phyloP scores from a whole-genome alignment of 2,113 vertebrate species.

The Sterna hirundo region DNA sequence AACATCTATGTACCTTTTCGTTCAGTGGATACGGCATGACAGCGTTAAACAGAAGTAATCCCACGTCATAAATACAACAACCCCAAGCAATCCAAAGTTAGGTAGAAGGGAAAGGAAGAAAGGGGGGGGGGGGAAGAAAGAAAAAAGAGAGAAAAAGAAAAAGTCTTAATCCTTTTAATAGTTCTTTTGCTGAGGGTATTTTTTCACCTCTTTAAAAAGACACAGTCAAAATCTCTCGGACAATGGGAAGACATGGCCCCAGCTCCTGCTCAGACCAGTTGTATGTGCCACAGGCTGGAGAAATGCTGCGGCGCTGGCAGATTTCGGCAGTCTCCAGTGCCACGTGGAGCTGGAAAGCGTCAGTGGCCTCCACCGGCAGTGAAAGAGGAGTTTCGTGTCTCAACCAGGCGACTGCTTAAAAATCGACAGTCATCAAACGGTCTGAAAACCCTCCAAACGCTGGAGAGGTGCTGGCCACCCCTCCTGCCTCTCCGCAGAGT shows the following conservation, averaged over 20 bases:
- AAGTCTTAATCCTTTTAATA: slow-evolving; percentile 54
- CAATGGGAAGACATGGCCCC: neutral
- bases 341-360: neutral
- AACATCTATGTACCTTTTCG: slow-evolving; percentile 61
- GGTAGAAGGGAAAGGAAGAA: neutral
- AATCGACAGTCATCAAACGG: neutral
- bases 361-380: neutral
- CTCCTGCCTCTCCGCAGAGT: neutral
- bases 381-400: neutral
- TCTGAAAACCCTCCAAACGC: neutral
- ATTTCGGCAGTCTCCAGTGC: neutral
- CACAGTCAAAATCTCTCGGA: slow-evolving; percentile 29
- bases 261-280: neutral
- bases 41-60: slow-evolving; percentile 51
- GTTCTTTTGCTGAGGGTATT: slow-evolving; percentile 43
- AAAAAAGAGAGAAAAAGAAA: neutral
- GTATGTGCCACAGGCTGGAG: neutral
- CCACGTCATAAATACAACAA: slow-evolving; percentile 59
- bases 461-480: neutral
- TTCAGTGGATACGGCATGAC: slow-evolving; percentile 59
- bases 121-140: neutral
- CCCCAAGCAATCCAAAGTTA: slow-evolving; percentile 28
- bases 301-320: neutral
- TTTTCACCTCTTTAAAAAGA: slow-evolving; percentile 49
- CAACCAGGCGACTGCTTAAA: neutral